phyloP scores from a whole-genome alignment of 2,113 vertebrate species.

The Antigone vipio region DNA sequence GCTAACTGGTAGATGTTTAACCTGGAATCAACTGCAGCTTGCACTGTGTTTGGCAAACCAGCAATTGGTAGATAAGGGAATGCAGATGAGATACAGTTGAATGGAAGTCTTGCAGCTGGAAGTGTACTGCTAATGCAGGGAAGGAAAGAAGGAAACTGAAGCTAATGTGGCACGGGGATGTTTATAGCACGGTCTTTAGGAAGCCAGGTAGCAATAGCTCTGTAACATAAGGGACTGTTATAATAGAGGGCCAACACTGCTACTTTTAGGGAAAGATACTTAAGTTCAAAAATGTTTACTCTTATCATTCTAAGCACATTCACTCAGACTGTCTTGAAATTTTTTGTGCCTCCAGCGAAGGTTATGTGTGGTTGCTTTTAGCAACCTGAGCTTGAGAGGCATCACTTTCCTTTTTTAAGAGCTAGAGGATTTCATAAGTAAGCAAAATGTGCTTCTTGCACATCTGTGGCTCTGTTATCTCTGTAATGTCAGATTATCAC shows the following conservation, averaged over 20 bases:
- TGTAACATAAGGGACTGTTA: not conserved
- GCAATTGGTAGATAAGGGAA: not conserved
- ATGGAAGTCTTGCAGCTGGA: not conserved
- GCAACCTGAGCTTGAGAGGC: not conserved
- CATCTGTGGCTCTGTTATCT: not conserved
- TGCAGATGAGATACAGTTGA: not conserved
- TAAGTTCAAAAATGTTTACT: not conserved
- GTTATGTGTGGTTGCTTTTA: not conserved
- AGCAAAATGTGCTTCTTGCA: not conserved
- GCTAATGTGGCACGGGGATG: not conserved
- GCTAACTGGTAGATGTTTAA: not conserved
- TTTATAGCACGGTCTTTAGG: not conserved
- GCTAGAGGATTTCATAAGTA: not conserved
- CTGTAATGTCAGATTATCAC: not conserved
- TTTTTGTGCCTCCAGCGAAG: not conserved
- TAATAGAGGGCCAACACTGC: not conserved
- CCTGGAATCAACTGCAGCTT: not conserved
- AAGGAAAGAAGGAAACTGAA: not conserved
- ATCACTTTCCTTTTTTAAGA: not conserved
- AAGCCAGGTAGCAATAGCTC: not conserved
- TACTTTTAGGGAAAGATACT: not conserved
- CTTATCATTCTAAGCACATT: not conserved
- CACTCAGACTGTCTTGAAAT: not conserved
- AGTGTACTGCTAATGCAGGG: not conserved
- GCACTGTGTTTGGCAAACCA: not conserved